phyloP scores from a whole-genome alignment of 2,113 vertebrate species.

The Orthochromis malagaraziensis region DNA sequence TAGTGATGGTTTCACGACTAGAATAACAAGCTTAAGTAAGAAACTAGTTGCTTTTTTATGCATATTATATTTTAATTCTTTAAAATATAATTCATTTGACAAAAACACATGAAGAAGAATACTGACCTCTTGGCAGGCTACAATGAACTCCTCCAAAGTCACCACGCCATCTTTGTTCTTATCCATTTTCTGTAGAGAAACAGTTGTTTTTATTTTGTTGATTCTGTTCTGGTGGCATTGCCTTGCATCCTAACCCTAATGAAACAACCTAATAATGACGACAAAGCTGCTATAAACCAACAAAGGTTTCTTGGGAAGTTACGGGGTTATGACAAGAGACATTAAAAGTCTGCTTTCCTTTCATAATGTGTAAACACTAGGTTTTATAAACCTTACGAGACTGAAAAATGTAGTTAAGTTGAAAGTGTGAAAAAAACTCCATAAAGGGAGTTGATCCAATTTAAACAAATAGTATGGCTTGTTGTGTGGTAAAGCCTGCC shows the following conservation, averaged over 20 bases:
- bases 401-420: neutral
- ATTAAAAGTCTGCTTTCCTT: neutral
- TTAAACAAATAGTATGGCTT: neutral
- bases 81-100: neutral
- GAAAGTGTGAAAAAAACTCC: neutral
- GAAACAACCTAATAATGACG: neutral
- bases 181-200: constrained; percentile 90
- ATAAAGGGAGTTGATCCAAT: neutral
- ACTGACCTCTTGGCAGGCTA: constrained; percentile 93
- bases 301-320: neutral
- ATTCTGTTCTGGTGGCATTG: neutral
- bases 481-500: neutral
- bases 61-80: neutral
- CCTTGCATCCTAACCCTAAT: neutral
- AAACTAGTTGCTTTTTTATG: neutral
- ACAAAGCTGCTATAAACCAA: neutral
- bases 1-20: neutral
- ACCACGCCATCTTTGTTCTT: constrained; percentile 98
- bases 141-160: constrained; percentile 92
- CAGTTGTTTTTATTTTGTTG: neutral
- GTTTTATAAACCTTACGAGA: neutral
- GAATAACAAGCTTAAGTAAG: neutral
- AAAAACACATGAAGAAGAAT: neutral
- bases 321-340: neutral
- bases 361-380: neutral